These are phyloP conservation scores for Antheraea mylitta DNA, from an alignment of 1,140 invertebrate genomes.

Conservation along the genomic window DNA sequence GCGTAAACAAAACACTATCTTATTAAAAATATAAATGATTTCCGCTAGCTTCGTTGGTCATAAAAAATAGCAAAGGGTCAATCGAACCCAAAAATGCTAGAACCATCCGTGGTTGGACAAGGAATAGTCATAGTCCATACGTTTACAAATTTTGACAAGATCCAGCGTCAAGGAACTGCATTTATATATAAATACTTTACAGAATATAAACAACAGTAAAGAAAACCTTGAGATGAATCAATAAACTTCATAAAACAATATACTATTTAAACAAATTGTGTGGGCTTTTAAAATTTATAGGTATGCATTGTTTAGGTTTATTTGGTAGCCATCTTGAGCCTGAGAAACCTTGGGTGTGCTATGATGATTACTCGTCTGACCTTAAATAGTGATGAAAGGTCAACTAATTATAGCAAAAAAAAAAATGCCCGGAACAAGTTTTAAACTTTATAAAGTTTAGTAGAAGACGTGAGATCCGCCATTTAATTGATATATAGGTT, in stretches of 20 bases:
- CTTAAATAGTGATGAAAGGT: conserved; percentile 44
- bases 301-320: conserved; percentile 22
- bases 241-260: background rate
- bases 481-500: conserved; percentile 16
- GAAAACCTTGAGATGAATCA: background rate
- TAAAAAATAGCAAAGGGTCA: too few relatives aligned
- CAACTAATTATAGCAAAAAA: conserved; percentile 49
- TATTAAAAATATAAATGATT: too few relatives aligned
- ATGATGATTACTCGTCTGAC: conserved; percentile 44
- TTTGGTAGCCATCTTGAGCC: conserved; percentile 14
- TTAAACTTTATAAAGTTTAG: conserved; percentile 31
- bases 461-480: conserved; percentile 42
- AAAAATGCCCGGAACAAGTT: conserved; percentile 47
- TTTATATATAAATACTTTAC: background rate
- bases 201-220: background rate
- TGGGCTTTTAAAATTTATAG: conserved; percentile 16
- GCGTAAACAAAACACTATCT: too few relatives aligned
- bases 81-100: too few relatives aligned
- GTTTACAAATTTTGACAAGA: too few relatives aligned
- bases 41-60: too few relatives aligned
- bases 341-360: conserved; percentile 30
- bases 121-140: too few relatives aligned
- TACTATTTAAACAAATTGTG: background rate
- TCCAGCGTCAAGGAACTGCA: too few relatives aligned
- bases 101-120: too few relatives aligned